Evolutionary conservation across 2,797 vertebrate genomes (phyloP).

Genomic region (Sardinella longiceps): DNA sequence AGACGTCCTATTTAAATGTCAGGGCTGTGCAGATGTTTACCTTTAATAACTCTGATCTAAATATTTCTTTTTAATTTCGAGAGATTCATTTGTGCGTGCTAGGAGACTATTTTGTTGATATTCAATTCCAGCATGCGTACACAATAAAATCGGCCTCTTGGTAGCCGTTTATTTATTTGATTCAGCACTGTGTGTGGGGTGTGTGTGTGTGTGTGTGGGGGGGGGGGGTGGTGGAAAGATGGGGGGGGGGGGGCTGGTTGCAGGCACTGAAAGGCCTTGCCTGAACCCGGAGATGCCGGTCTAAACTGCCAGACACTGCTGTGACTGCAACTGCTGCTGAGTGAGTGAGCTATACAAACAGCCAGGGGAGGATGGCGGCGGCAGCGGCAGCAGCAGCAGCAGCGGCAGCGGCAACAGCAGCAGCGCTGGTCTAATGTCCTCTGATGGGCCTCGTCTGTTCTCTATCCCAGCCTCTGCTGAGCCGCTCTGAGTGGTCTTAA

Average conservation of each 20-base stretch:
- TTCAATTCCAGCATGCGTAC: constrained; percentile 57
- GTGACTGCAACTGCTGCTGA: constrained; percentile 40
- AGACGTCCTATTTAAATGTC: constrained; percentile 56
- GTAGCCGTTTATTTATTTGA: constrained; percentile 68
- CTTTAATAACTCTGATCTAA: constrained; percentile 55
- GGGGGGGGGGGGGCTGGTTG: constrained; percentile 33
- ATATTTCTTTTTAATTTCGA: constrained; percentile 68
- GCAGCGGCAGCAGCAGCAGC: no score
- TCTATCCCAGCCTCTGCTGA: constrained; percentile 67
- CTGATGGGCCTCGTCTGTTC: constrained; percentile 67
- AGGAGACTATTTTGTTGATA: constrained; percentile 59
- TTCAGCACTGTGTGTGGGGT: constrained; percentile 37
- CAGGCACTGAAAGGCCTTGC: constrained; percentile 48
- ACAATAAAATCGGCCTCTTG: constrained; percentile 59
- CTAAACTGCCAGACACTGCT: background rate
- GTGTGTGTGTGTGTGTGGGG: no score
- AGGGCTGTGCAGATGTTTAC: constrained; percentile 56
- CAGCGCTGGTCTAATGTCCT: constrained; percentile 69
- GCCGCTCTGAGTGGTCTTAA: constrained; percentile 67
- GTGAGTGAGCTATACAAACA: constrained; percentile 54
- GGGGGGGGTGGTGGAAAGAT: background rate
- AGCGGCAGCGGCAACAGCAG: constrained; percentile 48
- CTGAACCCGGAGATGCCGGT: constrained; percentile 55
- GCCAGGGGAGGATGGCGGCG: constrained; percentile 48
- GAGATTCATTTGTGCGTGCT: constrained; percentile 56